Base-by-base conservation (phyloP, 2,888 invertebrate species). In the Eustalomyia histrio region DNA sequence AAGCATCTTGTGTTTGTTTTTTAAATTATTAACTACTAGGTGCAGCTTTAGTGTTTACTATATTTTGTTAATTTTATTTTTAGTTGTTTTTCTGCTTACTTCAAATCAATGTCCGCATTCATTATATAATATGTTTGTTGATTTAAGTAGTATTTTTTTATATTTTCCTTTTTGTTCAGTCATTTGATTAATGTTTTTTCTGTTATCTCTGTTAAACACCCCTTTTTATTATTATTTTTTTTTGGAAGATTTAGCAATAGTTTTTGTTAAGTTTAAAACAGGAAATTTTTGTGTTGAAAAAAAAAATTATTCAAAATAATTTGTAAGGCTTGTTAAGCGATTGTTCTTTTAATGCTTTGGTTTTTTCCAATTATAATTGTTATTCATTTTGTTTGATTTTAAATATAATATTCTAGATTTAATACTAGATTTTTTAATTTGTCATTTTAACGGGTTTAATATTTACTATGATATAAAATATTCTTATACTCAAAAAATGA, bases 91-190 rank as follows among this genome's bases (percentile, higher is more conserved):
- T 63, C 55, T 55, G 55, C 24, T 43, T 68, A 68, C 55, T 57
- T 68, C 39, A 39, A 61, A 80, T 67, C 67, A 72, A 80, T 63
- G 75, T 80, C 75, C 71, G 80, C 67, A 76, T 80, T 76, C 61
- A 58, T 67, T 55, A 39, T 75, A 35, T 14, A 53, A 63, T 50
- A 47, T 68, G 55, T 60, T 43, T 68, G 8, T 57, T 43, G 18
- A n/a, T 47, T n/a, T 73, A 47, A 17, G 12, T 47, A 47, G 29
- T 64, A 16, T 50, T 24, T 63, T 18, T 39, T 12, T 12, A 7
- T 24, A n/a, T 47, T 9, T 2, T 43, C 29, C 7, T 21, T 24
- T 52, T 43, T 47, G 33, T 50, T 53, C 7, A 60, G n/a, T 60
- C 39, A 67, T 24, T 53, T 60, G 61, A 68, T 61, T 75, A 67